Evolutionary conservation across 1,140 invertebrate species (phyloP).

Genomic region (Heliconius hermathena): DNA sequence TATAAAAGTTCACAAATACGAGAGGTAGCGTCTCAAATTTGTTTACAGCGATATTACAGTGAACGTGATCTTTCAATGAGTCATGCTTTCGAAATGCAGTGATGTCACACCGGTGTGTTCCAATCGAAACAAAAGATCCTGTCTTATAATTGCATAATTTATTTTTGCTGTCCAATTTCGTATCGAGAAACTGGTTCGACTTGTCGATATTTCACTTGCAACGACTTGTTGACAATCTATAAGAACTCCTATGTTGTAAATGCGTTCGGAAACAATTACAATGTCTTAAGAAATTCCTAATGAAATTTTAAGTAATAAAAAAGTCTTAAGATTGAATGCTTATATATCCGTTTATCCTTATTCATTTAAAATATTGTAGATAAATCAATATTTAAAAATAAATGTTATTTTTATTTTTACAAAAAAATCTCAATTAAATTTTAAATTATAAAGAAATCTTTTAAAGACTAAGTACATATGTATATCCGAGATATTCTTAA

Average conservation of each 20-base stretch:
- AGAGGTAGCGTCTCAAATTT: slow-evolving; percentile 19
- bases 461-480: too few species aligned
- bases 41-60: slow-evolving; percentile 21
- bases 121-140: slow-evolving; percentile 27
- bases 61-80: slow-evolving; percentile 26
- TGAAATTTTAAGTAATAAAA: not conserved
- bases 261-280: not conserved
- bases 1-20: slow-evolving; percentile 13
- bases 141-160: slow-evolving; percentile 26
- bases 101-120: slow-evolving; percentile 34
- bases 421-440: too few species aligned
- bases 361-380: too few species aligned
- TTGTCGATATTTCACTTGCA: not conserved
- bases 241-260: slow-evolving; percentile 4
- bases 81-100: slow-evolving; percentile 38
- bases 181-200: slow-evolving; percentile 1
- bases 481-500: too few species aligned
- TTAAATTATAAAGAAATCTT: too few species aligned
- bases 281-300: not conserved
- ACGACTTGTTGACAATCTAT: not conserved
- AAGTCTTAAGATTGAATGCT: too few species aligned
- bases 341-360: too few species aligned
- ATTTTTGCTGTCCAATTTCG: slow-evolving; percentile 7
- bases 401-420: too few species aligned
- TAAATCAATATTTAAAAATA: too few species aligned